Evolutionary conservation across 2,797 vertebrate species (phyloP).

Genomic region (Poeciliopsis presidionis): DNA sequence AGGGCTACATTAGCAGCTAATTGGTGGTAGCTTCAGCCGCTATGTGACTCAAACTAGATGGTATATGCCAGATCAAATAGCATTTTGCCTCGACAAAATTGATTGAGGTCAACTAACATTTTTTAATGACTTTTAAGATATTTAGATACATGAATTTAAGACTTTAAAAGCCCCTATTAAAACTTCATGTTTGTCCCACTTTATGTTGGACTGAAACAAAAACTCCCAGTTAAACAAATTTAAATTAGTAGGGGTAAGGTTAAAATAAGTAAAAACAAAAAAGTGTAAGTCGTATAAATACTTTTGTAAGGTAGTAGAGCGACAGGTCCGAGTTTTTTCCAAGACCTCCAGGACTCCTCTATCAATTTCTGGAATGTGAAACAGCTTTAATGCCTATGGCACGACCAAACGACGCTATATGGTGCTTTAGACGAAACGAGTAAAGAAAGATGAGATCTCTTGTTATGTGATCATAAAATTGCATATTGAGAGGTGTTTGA

Average conservation of each 20-base stretch:
- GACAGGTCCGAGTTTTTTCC: conserved; percentile 1
- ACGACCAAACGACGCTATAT: conserved; percentile 10
- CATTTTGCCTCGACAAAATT: no score
- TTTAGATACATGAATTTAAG: no score
- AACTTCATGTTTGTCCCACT: neutral
- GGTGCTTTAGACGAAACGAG: conserved; percentile 5
- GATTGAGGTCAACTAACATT: no score
- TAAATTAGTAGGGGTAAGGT: neutral
- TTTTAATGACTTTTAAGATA: no score
- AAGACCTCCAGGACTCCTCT: conserved; percentile 37
- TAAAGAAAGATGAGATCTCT: conserved; percentile 22
- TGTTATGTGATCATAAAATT: conserved; percentile 58
- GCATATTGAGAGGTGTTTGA: conserved; percentile 62
- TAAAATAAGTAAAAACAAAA: neutral
- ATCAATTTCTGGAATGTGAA: conserved; percentile 43
- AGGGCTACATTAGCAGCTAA: no score
- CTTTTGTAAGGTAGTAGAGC: conserved; percentile 10
- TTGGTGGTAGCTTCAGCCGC: no score
- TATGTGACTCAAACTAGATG: no score
- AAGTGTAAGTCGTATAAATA: neutral
- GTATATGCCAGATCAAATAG: no score
- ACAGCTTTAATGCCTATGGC: conserved; percentile 11
- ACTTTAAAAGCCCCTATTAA: no score
- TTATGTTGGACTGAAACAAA: neutral
- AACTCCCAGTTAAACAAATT: neutral